Evolutionary conservation across 1,140 invertebrate genomes (phyloP).

Genomic region (Chlorops oryzae): DNA sequence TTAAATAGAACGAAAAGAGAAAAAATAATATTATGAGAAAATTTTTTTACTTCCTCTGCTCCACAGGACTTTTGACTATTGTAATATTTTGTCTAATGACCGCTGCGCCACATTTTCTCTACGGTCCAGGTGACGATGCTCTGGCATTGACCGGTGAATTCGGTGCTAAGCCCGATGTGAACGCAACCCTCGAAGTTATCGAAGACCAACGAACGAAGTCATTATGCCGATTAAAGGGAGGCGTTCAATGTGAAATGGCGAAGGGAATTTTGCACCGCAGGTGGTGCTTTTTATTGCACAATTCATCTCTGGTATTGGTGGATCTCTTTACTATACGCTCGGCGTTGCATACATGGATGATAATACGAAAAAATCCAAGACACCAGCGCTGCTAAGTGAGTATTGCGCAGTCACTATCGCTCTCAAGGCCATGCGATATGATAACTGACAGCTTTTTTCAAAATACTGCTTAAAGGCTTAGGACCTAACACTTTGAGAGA

Average conservation of each 20-base stretch:
- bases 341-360: constrained; percentile 68
- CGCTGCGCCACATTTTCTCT: constrained; percentile 66
- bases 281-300: constrained; percentile 59
- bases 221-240: constrained; percentile 38
- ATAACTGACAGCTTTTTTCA: no score
- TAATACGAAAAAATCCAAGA: constrained; percentile 64
- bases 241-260: constrained; percentile 52
- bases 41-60: no score
- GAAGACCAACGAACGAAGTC: constrained; percentile 44
- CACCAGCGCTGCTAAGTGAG: constrained; percentile 59
- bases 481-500: no score
- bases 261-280: constrained; percentile 56
- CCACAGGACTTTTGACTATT: constrained; percentile 62
- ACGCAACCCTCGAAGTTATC: constrained; percentile 40
- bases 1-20: background rate
- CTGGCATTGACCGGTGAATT: constrained; percentile 60
- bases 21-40: no score
- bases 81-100: constrained; percentile 64
- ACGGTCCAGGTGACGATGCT: constrained; percentile 64
- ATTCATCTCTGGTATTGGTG: constrained; percentile 61
- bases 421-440: no score
- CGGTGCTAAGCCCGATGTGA: constrained; percentile 45
- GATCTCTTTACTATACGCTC: constrained; percentile 60
- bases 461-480: no score
- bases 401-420: constrained; percentile 10